Evolutionary conservation across 1,140 invertebrate genomes (phyloP).

Genomic region (Brachionus paranguensis): DNA sequence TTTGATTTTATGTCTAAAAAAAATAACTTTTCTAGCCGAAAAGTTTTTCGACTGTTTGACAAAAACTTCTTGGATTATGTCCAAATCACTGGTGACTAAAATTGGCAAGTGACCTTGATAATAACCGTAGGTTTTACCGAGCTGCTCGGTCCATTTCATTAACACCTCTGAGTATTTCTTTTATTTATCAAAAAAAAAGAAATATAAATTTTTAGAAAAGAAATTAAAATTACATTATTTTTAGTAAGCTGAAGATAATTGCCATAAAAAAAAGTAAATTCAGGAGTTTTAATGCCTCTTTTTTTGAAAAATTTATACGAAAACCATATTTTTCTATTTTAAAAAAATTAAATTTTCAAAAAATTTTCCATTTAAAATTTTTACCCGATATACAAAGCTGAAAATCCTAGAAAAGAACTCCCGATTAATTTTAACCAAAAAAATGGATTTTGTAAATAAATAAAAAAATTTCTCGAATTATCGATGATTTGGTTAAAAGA

Average conservation of each 20-base stretch:
- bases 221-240: conserved; percentile 19
- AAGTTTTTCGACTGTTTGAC: conserved; percentile 57
- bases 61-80: conserved; percentile 54
- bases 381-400: neutral
- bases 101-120: conserved; percentile 53
- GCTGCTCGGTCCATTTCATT: conserved; percentile 50
- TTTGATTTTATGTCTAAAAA: neutral
- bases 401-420: neutral
- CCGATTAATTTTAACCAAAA: neutral
- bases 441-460: neutral
- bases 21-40: conserved; percentile 52
- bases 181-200: neutral
- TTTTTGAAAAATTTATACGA: neutral
- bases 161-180: conserved; percentile 24
- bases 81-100: conserved; percentile 53
- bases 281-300: neutral
- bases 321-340: neutral
- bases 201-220: neutral
- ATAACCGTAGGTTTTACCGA: conserved; percentile 55
- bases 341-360: neutral
- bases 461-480: neutral
- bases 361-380: too few species aligned
- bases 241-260: neutral
- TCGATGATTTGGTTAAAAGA: neutral
- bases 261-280: conserved; percentile 1